Evolutionary conservation across 2,888 invertebrate genomes (phyloP), one percentile per base, ranked within the genome.

Genomic region (Taenaris catops): DNA sequence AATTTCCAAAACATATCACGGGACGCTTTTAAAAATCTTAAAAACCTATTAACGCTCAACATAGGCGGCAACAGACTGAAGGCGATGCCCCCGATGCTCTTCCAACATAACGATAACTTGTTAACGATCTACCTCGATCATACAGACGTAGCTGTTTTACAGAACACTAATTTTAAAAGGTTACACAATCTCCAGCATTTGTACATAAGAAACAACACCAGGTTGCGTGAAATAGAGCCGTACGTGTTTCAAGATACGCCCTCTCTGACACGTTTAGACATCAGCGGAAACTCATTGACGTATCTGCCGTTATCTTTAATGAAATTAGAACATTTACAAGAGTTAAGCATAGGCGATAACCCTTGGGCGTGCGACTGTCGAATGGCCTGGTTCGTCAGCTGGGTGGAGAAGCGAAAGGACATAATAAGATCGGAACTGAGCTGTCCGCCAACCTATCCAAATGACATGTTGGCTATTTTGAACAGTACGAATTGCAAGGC

Each of bases 311-410:
- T 89, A 34, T 91, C 93, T 7, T 65, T 96, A 32, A 89, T 89
- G 32, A 88, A 90, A 53, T 76, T 96, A 34, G 81, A 88, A 3
- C 73, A 88, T 26, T 72, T 96, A 34, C 78, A 88, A 49, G 89
- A 89, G 43, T 70, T 96, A 12, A 89, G 90, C 48, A 89, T 96
- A 48, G 84, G 89, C 17, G 90, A 90, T 36, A 96, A 96, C 66
- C 92, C 92, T 12, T 95, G 94, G 92, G 91, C 91, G 8, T 96
- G 96, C 78, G 95, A 96, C 69, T 96, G 96, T 59, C 90, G 93
- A 27, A 93, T 95, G 90, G 90, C 90, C 47, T 95, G 95, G 95
- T 91, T 95, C 49, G 72, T 63, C 8, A 52, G 50, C 26, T 84
- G 84, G 84, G 87, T 90, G 4, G 89, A 89, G 34, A 75, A 66